Base-by-base conservation (phyloP, 2,113 vertebrate genomes). In the Cranoglanis bouderius region DNA sequence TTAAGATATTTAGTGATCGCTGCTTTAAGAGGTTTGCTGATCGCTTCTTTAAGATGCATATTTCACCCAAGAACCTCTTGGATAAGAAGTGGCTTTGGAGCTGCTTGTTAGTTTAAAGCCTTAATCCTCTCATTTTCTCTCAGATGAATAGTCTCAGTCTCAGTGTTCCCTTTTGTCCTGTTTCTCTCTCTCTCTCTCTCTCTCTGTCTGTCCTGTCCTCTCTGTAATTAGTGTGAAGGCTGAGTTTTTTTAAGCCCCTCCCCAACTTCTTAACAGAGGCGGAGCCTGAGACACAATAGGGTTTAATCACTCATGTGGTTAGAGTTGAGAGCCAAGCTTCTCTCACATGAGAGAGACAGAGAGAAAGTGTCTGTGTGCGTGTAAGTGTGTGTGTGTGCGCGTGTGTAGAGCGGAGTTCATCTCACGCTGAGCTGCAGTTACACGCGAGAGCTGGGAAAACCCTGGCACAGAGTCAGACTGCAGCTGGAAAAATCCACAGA, bases 281-380 rank as follows among this genome's bases (percentile, higher is more conserved):
- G 77, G 88, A 88, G 75, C 90, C 85, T 87, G 86, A 90, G 90
- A 92, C 92, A 95, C 94, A 95, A 95, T 94, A 95, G 94, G 92
- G 88, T 93, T 94, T 92, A 95, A 95, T 94, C 94, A 95, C 92
- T 94, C 91, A 86, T 93, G 93, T 92, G 94, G 92, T 90, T 67
- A 92, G 92, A 93, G 91, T 93, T 86, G 89, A 80, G 90, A 91
- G 92, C 89, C 82, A 87, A 92, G 81, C 72, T 92, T 86, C 87
- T 87, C 70, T 63, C 43, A 46, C 61, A 35, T 87, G 82, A 83
- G 81, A 55, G 57, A 90, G 88, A 87, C 10, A 32, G 35, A 75
- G 53, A 82, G 43, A 55, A 21, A 24, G 77, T 67, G 85, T 81
- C 82, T 59, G 81, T 72, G 53, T 40, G 61, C 46, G 9, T 49